Base-by-base conservation (phyloP, 2,797 vertebrate species). In the Lepilemur septentrionalis region DNA sequence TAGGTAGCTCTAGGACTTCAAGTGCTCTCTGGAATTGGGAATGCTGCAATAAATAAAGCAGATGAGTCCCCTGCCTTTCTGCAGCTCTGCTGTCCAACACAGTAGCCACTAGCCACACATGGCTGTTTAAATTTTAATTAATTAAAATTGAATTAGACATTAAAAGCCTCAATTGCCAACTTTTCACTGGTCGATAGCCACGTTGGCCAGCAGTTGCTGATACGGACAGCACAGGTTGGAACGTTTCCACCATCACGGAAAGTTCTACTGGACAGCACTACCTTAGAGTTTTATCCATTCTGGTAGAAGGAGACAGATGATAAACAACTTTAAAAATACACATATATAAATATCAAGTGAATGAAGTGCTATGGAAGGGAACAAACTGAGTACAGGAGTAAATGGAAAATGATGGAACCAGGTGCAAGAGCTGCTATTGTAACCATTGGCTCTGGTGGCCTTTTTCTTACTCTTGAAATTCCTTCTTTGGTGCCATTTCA, bases 381-480 rank as follows among this genome's bases (percentile, higher is more conserved):
- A 46, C 12, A n/a, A 25, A 85, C 18, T 0, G 10, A 65, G 13
- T 1, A 15, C 32, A 48, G 4, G 30, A 6, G 32, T 32, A 38
- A 32, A 13, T 1, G n/a, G 28, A 35, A 70, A 75, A 38, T n/a
- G 38, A 76, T 7, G 32, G 52, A 28, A 7, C 1, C 38, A 61
- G 48, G 6, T 13, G 8, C 13, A 14, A n/a, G 5, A 4, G 38
- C 38, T 22, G n/a, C 41, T 57, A 0, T 4, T 18, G 22, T n/a
- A 23, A n/a, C 18, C 9, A 13, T 0, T 5, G 25, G 55, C 14
- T 78, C 30, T 32, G 22, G 52, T 10, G 65, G 50, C 38, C 46
- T 17, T n/a, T 67, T 84, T 1, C 18, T 46, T 41, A 30, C 50
- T 12, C 46, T 86, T 18, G 6, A 46, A 78, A 32, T 61, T 48